A percentile compares a stretch with the other conserved stretches of the same genome.
These are phyloP conservation scores for Galeopterus variegatus DNA, from an alignment of 2,113 vertebrate genomes.

Conservation along the genomic window DNA sequence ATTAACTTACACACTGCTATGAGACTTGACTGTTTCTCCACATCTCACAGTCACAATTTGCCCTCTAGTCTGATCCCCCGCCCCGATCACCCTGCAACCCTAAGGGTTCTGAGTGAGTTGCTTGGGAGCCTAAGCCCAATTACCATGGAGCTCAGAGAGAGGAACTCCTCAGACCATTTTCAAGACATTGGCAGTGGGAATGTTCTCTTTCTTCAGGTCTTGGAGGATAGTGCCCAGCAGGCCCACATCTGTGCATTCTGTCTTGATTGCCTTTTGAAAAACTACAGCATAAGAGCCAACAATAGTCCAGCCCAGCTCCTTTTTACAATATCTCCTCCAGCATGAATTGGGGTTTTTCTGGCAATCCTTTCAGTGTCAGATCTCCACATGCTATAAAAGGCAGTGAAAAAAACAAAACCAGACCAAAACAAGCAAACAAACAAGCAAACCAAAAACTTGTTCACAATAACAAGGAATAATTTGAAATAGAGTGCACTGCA, in stretches of 20 bases:
- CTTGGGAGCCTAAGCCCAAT: not conserved
- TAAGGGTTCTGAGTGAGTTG: not conserved
- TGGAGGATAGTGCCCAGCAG: not conserved
- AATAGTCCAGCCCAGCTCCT: not conserved
- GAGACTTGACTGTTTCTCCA: not conserved
- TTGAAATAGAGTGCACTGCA: not conserved
- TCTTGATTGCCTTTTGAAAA: constrained; percentile 11
- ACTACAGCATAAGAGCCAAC: not conserved
- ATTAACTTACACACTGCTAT: not conserved
- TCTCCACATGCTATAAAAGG: not conserved
- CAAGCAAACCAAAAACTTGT: not conserved
- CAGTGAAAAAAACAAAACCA: not conserved
- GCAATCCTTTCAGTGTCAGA: not conserved
- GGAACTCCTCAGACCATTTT: not conserved
- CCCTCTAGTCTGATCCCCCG: not conserved
- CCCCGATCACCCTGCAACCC: not conserved
- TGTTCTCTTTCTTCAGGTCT: not conserved
- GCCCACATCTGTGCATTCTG: not conserved
- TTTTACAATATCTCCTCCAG: not conserved
- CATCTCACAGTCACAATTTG: not conserved
- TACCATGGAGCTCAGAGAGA: not conserved
- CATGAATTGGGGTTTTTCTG: not conserved
- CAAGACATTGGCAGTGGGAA: not conserved
- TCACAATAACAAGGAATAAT: not conserved
- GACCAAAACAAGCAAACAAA: not conserved